These are phyloP conservation scores for Vanessa tameamea DNA, from an alignment of 1,140 invertebrate species.

Conservation along the genomic window DNA sequence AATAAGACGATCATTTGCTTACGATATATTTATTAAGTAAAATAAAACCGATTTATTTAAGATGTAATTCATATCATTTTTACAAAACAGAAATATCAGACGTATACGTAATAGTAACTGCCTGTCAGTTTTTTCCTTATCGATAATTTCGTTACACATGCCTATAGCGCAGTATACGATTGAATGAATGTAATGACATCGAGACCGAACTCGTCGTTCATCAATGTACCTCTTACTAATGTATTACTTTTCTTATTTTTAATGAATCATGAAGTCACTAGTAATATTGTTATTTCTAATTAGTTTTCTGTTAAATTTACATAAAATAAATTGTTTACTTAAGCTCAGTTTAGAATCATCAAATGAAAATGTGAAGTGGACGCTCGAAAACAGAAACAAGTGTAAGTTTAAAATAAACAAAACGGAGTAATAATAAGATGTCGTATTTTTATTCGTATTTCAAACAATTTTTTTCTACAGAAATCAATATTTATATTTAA, in stretches of 20 bases:
- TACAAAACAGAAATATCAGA: not conserved
- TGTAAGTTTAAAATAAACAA: conserved; percentile 38
- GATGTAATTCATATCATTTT: no score
- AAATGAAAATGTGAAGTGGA: conserved; percentile 42
- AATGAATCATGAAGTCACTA: conserved; percentile 3
- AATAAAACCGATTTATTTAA: no score
- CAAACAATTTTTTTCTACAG: no score
- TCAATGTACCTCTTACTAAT: not conserved
- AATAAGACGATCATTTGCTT: no score
- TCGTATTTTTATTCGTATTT: no score
- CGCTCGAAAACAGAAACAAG: conserved; percentile 44
- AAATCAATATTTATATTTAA: no score
- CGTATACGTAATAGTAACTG: not conserved
- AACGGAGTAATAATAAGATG: no score
- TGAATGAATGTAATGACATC: conserved; percentile 20
- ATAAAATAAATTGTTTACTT: conserved; percentile 24
- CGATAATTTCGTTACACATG: conserved; percentile 1
- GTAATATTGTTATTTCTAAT: conserved; percentile 13
- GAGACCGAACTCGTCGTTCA: not conserved
- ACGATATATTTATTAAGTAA: no score
- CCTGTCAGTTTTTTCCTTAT: no score
- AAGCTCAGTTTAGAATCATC: conserved; percentile 37
- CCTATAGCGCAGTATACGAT: conserved; percentile 1
- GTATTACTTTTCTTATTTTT: not conserved
- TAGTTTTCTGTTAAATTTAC: conserved; percentile 11